A percentile compares a stretch with the other conserved stretches of the same genome.
phyloP scores from a whole-genome alignment of 2,888 invertebrate species.

The Orthonychiurus folsomi region DNA sequence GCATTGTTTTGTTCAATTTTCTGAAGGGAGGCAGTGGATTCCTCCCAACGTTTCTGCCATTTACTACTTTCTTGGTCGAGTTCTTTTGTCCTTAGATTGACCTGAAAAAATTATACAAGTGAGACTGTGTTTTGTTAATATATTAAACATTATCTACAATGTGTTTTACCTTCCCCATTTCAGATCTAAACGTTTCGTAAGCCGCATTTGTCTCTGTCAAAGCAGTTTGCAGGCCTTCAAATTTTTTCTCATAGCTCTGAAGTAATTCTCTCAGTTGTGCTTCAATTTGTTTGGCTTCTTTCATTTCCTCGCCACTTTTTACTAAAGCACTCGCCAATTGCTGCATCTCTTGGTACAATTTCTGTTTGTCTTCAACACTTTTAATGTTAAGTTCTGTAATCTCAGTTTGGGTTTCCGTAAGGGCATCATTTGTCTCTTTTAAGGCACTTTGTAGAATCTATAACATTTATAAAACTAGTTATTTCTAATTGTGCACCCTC shows the following conservation, averaged over 20 bases:
- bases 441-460: conserved; percentile 32
- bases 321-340: conserved; percentile 35
- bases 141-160: too few relatives aligned
- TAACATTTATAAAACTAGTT: neutral
- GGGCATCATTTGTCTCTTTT: conserved; percentile 28
- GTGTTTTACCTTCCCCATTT: conserved; percentile 39
- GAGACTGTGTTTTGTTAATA: neutral
- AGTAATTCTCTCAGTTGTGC: conserved; percentile 28
- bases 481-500: neutral
- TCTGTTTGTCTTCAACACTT: conserved; percentile 38
- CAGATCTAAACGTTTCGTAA: conserved; percentile 36
- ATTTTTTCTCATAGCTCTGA: conserved; percentile 39
- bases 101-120: conserved; percentile 20
- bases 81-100: conserved; percentile 35
- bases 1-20: conserved; percentile 33
- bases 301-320: conserved; percentile 36
- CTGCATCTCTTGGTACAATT: conserved; percentile 37
- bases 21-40: conserved; percentile 28
- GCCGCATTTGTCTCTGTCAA: conserved; percentile 37
- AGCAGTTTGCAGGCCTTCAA: conserved; percentile 36
- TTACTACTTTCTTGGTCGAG: conserved; percentile 34
- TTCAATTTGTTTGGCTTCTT: conserved; percentile 38
- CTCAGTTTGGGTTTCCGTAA: conserved; percentile 28
- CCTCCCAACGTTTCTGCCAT: conserved; percentile 39
- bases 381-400: conserved; percentile 32